Conservation (phyloP, 2,113 vertebrate genomes). For the Epinephelus moara region DNA sequence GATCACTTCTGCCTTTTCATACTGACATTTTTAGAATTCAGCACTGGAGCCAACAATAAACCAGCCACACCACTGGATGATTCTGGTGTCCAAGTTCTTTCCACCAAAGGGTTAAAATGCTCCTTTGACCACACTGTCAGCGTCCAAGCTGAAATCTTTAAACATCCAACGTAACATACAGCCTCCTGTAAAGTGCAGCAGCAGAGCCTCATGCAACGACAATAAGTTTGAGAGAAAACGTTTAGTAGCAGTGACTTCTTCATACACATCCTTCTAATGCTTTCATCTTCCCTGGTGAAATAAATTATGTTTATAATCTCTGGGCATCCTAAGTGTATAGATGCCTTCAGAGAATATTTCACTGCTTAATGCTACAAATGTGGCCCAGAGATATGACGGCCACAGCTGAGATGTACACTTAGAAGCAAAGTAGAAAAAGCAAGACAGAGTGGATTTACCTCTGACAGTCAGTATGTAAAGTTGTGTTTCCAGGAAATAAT, state of each 20-base stretch:
- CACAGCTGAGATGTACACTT: slow-evolving; percentile 18
- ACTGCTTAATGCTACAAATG: slow-evolving; percentile 46
- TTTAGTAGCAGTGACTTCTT: background rate
- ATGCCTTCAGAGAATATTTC: slow-evolving; percentile 19
- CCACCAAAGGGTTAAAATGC: background rate
- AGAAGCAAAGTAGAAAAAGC: background rate
- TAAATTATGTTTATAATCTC: background rate
- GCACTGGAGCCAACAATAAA: slow-evolving; percentile 3
- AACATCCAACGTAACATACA: background rate
- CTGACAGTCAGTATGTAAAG: background rate
- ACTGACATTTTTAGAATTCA: background rate
- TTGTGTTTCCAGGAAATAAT: slow-evolving; percentile 9
- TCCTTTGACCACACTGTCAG: background rate
- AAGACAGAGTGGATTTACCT: slow-evolving; percentile 8
- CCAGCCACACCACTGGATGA: background rate
- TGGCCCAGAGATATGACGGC: slow-evolving; percentile 5
- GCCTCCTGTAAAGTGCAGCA: slow-evolving; percentile 32
- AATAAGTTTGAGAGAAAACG: background rate
- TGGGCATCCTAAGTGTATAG: background rate
- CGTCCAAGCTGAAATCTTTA: slow-evolving; percentile 9
- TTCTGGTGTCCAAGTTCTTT: background rate
- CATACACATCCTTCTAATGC: background rate
- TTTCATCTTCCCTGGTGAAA: background rate
- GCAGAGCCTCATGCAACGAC: background rate
- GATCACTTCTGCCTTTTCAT: no score